A percentile compares a stretch with the other conserved stretches of the same genome.
These are phyloP conservation scores for Cryptotis parvus DNA, from an alignment of 2,113 vertebrate genomes.

Conservation along the genomic window DNA sequence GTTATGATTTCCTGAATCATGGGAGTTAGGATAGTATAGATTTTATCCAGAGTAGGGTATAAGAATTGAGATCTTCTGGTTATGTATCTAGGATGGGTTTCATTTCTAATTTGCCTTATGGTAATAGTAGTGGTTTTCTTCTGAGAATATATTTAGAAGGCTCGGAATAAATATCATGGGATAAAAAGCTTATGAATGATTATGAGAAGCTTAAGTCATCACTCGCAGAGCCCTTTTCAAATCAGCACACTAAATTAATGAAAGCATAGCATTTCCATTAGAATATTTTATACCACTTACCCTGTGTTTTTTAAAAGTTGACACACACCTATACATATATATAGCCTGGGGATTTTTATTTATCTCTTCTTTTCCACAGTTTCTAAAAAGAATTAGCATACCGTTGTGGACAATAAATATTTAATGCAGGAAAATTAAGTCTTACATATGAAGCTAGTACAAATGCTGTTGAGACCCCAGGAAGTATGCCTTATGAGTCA, in stretches of 20 bases:
- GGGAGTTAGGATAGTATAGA: neutral
- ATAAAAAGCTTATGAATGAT: neutral
- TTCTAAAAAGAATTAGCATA: neutral
- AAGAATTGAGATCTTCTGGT: neutral
- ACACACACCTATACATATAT: neutral
- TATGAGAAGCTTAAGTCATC: neutral
- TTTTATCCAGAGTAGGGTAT: too few relatives aligned
- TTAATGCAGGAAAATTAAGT: slow-evolving; percentile 10
- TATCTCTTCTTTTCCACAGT: neutral
- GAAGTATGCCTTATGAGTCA: neutral
- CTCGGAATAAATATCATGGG: neutral
- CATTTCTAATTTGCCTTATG: neutral
- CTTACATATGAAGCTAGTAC: neutral
- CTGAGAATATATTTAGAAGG: neutral
- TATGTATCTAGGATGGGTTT: neutral
- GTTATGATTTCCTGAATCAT: neutral
- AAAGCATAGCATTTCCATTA: neutral
- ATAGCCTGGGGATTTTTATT: neutral
- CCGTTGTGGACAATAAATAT: neutral
- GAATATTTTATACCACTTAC: neutral
- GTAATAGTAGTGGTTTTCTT: neutral
- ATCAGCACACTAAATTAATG: neutral
- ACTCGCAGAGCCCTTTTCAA: neutral
- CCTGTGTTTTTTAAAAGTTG: neutral
- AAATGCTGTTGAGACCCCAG: too few relatives aligned